phyloP scores from a whole-genome alignment of 1,140 invertebrate genomes.

The Elysia chlorotica region DNA sequence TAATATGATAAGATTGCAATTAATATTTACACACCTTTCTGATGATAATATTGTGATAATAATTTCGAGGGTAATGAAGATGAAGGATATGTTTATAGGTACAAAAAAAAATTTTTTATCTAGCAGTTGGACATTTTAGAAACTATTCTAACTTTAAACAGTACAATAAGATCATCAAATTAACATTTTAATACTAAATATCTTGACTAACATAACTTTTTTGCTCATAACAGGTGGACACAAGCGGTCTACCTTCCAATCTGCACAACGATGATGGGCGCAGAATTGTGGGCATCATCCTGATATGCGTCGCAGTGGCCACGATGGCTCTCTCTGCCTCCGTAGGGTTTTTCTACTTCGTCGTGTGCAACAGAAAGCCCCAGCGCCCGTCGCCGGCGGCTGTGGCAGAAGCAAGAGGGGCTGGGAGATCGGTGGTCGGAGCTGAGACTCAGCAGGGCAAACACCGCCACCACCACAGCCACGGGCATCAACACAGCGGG shows the following conservation, averaged over 20 bases:
- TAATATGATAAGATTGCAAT: too few species aligned
- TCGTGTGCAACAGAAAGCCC: slow-evolving; percentile 21
- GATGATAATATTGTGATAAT: too few species aligned
- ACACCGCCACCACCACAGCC: not conserved
- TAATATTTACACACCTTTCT: too few species aligned
- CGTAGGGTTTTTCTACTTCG: slow-evolving; percentile 30
- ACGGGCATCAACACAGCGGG: not conserved
- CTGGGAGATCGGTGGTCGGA: not conserved
- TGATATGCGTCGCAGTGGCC: slow-evolving; percentile 31
- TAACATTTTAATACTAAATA: too few species aligned
- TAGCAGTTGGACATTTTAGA: too few species aligned
- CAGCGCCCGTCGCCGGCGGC: not conserved
- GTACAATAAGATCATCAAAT: too few species aligned
- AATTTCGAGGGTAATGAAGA: too few species aligned
- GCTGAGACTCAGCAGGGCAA: not conserved
- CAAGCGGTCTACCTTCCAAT: slow-evolving; percentile 33
- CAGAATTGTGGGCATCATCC: slow-evolving; percentile 41
- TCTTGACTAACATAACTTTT: too few species aligned
- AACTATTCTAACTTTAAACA: too few species aligned
- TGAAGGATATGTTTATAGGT: too few species aligned
- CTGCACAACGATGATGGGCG: slow-evolving; percentile 44
- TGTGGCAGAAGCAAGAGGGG: not conserved
- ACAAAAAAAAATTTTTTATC: too few species aligned
- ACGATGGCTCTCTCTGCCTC: slow-evolving; percentile 25
- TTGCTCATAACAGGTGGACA: too few species aligned